A percentile compares a stretch with the other conserved stretches of the same genome.
phyloP scores from a whole-genome alignment of 2,113 vertebrate genomes.

The Psophia crepitans region DNA sequence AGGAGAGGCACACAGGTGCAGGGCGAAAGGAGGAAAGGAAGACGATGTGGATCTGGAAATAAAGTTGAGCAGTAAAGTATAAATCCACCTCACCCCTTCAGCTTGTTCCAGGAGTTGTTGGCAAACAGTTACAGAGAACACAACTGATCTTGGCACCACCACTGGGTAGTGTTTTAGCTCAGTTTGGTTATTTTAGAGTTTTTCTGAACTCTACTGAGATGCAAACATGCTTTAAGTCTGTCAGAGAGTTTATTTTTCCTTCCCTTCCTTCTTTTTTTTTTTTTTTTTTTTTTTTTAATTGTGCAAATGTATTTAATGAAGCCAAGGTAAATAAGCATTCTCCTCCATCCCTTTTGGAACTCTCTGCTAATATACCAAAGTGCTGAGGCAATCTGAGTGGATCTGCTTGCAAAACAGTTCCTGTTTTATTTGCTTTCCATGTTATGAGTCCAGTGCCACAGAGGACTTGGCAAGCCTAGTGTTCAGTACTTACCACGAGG shows the following conservation, averaged over 20 bases:
- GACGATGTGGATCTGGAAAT: neutral
- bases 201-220: neutral
- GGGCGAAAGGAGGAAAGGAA: neutral
- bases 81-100: neutral
- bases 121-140: neutral
- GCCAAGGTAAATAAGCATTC: slow-evolving; percentile 1
- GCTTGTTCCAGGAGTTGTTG: neutral
- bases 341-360: neutral
- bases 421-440: slow-evolving; percentile 3
- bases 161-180: neutral
- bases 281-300: neutral
- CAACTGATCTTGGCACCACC: neutral
- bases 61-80: neutral
- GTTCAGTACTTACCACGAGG: neutral
- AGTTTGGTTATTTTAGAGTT: neutral
- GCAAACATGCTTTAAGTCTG: neutral
- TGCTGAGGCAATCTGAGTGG: neutral
- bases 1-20: neutral
- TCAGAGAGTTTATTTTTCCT: neutral
- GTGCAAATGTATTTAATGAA: neutral
- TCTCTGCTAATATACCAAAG: neutral
- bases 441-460: neutral
- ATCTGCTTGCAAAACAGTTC: slow-evolving; percentile 3
- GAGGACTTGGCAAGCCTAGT: neutral
- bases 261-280: neutral